These are phyloP conservation scores for Drosophila lacertosa DNA, from an alignment of 1,140 invertebrate species.

Conservation along the genomic window DNA sequence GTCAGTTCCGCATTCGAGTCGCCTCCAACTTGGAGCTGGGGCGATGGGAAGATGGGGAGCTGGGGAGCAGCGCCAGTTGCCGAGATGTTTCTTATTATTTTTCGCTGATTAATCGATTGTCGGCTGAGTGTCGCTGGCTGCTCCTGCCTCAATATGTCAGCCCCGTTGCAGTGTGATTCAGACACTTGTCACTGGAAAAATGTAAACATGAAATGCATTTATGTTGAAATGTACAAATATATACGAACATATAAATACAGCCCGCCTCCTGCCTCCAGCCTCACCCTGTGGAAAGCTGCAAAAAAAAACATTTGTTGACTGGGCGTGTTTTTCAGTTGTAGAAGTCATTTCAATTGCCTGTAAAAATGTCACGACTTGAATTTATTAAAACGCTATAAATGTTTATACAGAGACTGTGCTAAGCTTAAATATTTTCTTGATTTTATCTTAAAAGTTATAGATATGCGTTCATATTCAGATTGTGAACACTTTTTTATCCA, in stretches of 20 bases:
- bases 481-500: too few relatives aligned
- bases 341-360: conserved; percentile 13
- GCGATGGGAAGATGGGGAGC: neutral
- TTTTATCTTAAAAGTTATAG: too few relatives aligned
- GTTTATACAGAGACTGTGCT: too few relatives aligned
- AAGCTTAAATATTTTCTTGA: too few relatives aligned
- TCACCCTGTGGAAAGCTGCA: conserved; percentile 6
- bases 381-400: conserved; percentile 8
- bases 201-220: conserved; percentile 83
- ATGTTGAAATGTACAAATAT: conserved; percentile 66
- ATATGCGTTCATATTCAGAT: too few relatives aligned
- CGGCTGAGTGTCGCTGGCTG: conserved; percentile 76
- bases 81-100: conserved; percentile 81
- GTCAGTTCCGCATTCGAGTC: conserved; percentile 70
- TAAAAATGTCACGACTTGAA: conserved; percentile 15
- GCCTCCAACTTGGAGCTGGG: conserved; percentile 25
- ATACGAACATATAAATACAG: too few relatives aligned
- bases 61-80: conserved; percentile 10
- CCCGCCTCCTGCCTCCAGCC: too few relatives aligned
- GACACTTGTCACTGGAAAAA: conserved; percentile 81
- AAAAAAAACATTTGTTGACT: conserved; percentile 20
- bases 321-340: conserved; percentile 25
- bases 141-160: conserved; percentile 76
- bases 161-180: conserved; percentile 72
- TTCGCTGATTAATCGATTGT: conserved; percentile 81